Evolutionary conservation across 1,140 invertebrate genomes (phyloP).

Genomic region (Drosophila orena): DNA sequence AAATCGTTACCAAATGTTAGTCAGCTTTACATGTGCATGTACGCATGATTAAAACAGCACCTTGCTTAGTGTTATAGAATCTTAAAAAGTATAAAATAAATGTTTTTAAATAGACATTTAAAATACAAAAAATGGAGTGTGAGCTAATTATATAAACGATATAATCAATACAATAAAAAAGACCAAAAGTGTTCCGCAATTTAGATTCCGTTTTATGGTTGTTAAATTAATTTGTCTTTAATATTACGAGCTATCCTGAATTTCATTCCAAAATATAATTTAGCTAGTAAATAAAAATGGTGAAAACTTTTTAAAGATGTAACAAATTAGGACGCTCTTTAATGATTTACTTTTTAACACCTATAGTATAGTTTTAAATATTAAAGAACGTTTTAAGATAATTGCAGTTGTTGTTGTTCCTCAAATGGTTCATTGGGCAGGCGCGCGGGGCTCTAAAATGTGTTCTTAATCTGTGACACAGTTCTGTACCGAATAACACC

Average conservation of each 20-base stretch:
- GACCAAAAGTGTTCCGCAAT: conserved; percentile 12
- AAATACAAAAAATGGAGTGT: background rate
- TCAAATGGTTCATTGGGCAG: conserved; percentile 85
- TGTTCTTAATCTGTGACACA: background rate
- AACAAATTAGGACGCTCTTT: conserved; percentile 50
- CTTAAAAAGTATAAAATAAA: background rate
- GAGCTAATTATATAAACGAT: background rate
- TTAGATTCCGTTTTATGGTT: background rate
- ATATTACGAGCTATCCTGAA: background rate
- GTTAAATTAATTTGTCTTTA: background rate
- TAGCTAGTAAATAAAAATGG: background rate
- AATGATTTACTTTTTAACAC: conserved; percentile 40
- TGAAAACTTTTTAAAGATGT: conserved; percentile 4
- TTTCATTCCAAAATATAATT: conserved; percentile 6
- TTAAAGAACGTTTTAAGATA: conserved; percentile 73
- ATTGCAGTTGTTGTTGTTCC: conserved; percentile 74
- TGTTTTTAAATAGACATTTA: background rate
- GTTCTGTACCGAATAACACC: background rate
- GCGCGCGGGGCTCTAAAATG: conserved; percentile 85
- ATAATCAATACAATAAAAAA: background rate
- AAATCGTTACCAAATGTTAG: conserved; percentile 21
- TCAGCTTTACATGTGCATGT: background rate
- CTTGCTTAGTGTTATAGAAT: background rate
- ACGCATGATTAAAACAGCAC: background rate
- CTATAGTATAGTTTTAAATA: conserved; percentile 51